Base-by-base conservation (phyloP, 2,113 vertebrate species). In the Aspidoscelis tigris region DNA sequence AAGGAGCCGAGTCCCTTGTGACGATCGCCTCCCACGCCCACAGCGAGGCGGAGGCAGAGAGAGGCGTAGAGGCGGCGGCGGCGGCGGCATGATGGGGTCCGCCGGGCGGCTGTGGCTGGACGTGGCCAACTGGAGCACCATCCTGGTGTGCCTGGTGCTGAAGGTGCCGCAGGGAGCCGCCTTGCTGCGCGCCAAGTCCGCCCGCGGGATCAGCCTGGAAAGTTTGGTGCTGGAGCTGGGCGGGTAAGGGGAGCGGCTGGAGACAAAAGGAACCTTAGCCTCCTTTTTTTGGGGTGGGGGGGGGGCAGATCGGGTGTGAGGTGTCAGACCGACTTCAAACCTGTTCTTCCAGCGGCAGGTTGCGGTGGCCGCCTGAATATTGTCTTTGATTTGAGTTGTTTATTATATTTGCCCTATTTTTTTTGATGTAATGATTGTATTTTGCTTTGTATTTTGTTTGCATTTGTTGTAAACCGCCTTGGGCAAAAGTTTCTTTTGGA, bases 121-220 rank as follows among this genome's bases (percentile, higher is more conserved):
- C 4, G 39, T 92, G 86, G 71, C 90, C 10, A 97, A 97, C 88
- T 96, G 97, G 91, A 98, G 97, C 95, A 97, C 97, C 0, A 93
- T 99, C 85, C 89, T 92, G 2, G 94, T 95, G 86, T 98, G 98
- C 93, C 93, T 96, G 81, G 96, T 97, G 92, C 94, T 99, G 2
- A 99, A 99, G 89, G 94, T 99, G 87, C 98, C 98, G 76, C 98
- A 99, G 93, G 96, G 98, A 58, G 93, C 94, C 55, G 94, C 96
- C 0, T 92, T 99, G 85, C 91, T 98, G 89, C 80, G 81, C n/a
- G 96, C 97, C 9, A 89, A 95, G 39, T 94, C 97, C 3, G 89
- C 97, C 41, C 89, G 88, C 11, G 98, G 98, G 47, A 44, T 99
- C 88, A 99, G 98, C 89, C 83, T 97, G 69, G 88, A 94, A 87